Base-by-base conservation (phyloP, 1,140 invertebrate genomes). In the Dryas iulia region DNA sequence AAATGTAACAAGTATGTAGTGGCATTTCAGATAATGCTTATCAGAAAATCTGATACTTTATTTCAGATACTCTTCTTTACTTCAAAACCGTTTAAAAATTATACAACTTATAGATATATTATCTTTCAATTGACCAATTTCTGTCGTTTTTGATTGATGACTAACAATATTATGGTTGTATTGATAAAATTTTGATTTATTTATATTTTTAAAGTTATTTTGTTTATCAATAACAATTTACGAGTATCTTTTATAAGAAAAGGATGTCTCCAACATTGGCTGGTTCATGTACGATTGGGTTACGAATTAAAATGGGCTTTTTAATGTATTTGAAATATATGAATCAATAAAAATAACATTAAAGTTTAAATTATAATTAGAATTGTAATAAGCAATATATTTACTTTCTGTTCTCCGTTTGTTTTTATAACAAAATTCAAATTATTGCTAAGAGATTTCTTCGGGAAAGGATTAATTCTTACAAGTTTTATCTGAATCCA, bases 11-110 rank as follows among this genome's bases (percentile, higher is more conserved):
- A 21, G 39, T 47, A 11, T 21, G 39, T 21, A 47, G 76, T 78
- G 71, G 76, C 78, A 83, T 75, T 78, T 76, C 61, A 82, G 87
- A 90, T 90, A 89, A 86, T 72, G 71, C 18, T 79, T 89, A 89
- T 90, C 84, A 78, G 71, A 59, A 80, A 89, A 90, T 89, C 85
- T 83, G 69, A 74, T 78, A 82, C 26, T 56, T 77, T 77, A 69
- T 74, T 72, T 18, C 39, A 47, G 6, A 79, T 76, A 76, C 60
- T 61, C 64, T 77, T 61, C 7, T 69, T 24, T 31, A 8, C 57
- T 47, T 39, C 47, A 28, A 39, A 18, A 35, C 57, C 53, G 39
- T 64, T 14, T 65, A 58, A 56, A 59, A 61, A 65, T 56, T 31
- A 66, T 52, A 65, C 77, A 72, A 60, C 77, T 76, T 74, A 82